These are phyloP conservation scores for Antechinus stuartii DNA, from an alignment of 2,113 vertebrate genomes.

Conservation along the genomic window DNA sequence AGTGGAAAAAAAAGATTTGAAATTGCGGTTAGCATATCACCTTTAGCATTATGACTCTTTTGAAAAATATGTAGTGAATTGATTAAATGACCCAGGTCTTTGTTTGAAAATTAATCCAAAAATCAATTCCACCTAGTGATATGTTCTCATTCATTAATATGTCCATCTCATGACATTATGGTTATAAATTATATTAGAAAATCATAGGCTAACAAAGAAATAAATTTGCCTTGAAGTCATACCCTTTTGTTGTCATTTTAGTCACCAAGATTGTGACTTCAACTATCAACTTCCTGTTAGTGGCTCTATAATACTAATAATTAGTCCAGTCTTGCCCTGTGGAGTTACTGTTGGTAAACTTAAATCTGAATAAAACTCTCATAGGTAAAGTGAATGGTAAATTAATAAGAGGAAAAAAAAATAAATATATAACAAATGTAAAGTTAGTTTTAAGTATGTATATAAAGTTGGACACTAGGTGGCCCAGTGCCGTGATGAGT, in stretches of 20 bases:
- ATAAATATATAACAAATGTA: neutral
- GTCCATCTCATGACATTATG: constrained; percentile 31
- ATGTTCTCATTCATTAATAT: neutral
- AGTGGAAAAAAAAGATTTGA: neutral
- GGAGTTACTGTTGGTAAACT: neutral
- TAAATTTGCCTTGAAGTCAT: neutral
- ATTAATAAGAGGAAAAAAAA: neutral
- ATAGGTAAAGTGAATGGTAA: neutral
- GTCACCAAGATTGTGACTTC: neutral
- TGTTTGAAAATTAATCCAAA: neutral
- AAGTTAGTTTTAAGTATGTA: neutral
- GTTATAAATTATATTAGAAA: constrained; percentile 34
- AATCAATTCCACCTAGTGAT: neutral
- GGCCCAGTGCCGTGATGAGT: neutral
- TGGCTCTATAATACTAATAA: constrained; percentile 35
- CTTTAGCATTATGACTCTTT: constrained; percentile 19
- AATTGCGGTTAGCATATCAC: neutral
- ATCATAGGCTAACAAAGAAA: constrained; percentile 26
- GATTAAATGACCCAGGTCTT: constrained; percentile 38
- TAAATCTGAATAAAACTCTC: constrained; percentile 6
- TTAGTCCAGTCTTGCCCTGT: neutral
- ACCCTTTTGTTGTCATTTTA: neutral
- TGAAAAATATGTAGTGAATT: constrained; percentile 5
- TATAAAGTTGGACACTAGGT: neutral
- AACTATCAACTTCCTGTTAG: constrained; percentile 2